Evolutionary conservation across 2,797 vertebrate genomes (phyloP), one percentile per base, ranked within the genome.

Genomic region (Cirrhinus molitorella): DNA sequence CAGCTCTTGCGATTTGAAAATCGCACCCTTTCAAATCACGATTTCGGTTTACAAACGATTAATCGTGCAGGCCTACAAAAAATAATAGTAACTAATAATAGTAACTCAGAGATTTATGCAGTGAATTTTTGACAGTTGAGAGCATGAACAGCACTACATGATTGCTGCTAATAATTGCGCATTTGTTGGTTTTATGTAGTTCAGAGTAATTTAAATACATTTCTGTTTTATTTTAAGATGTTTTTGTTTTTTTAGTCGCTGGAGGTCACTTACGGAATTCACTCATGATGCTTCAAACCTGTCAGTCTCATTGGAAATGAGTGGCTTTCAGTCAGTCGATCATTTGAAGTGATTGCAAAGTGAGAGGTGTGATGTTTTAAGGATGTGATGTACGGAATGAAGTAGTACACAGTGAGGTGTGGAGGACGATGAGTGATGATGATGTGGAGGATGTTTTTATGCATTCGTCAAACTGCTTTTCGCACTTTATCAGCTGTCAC

Each of bases 351-450:
- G n/a, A 57, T 14, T 11, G 1, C 34, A 1, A 73, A 37, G 28
- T n/a, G 49, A 53, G 21, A 73, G 12, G 49, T 34, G 49, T 43
- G 31, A 59, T 16, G 34, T 12, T 59, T 59, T 40, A 75, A 49
- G 45, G 28, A 55, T 55, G 49, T 13, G 23, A 45, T 47, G 23
- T 47, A 21, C 43, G 9, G 23, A 77, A 21, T 7, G 37, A 45
- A 23, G n/a, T 76, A 53, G 47, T 0, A 53, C 9, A 4, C 19
- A 77, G 23, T 47, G 23, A 47, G 57, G 19, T 14, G 61, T 79
- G 45, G 45, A 79, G 63, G 19, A 65, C 6, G 43, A n/a, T 49
- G 63, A 53, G 9, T 79, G 77, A 79, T 79, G 25, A 49, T 47
- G 71, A 34, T 51, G 23, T 45, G n/a, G 11, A 45, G 37, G n/a